These are phyloP conservation scores for Notodonta ziczac DNA, from an alignment of 2,888 invertebrate species.

Conservation along the genomic window DNA sequence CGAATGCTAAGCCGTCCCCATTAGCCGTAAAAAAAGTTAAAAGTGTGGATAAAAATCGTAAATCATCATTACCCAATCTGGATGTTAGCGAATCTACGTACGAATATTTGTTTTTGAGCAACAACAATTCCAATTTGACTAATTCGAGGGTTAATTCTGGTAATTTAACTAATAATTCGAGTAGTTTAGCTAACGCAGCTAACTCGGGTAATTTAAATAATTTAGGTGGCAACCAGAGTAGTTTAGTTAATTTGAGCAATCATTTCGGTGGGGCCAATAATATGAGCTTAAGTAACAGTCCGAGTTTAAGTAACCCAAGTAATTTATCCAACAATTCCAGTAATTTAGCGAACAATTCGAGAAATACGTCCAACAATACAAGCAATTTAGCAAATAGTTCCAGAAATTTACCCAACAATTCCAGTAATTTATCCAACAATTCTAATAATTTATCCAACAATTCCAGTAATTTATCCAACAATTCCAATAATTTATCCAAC, in stretches of 20 bases:
- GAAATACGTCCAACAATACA: not conserved
- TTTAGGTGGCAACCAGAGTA: not conserved
- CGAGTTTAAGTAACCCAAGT: not conserved
- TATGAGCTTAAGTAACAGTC: not conserved
- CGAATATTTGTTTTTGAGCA: slow-evolving; percentile 67
- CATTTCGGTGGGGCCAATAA: not conserved
- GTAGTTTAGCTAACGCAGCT: slow-evolving; percentile 10
- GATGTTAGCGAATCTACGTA: slow-evolving; percentile 66
- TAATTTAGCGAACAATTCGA: not conserved
- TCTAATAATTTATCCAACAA: not conserved
- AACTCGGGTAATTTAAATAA: not conserved
- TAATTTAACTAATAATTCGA: not conserved
- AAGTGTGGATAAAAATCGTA: slow-evolving; percentile 59
- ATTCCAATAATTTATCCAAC: not conserved
- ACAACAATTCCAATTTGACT: slow-evolving; percentile 39
- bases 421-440: not conserved
- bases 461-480: not conserved
- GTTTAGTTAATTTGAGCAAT: not conserved
- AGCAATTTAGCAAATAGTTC: not conserved
- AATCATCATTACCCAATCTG: slow-evolving; percentile 71
- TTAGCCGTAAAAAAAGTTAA: slow-evolving; percentile 56
- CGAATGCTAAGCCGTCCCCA: slow-evolving; percentile 51
- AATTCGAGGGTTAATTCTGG: not conserved
- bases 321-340: not conserved
- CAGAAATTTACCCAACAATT: not conserved